A percentile compares a stretch with the other conserved stretches of the same genome.
These are phyloP conservation scores for Drosophila takahashii DNA, from an alignment of 1,140 invertebrate species.

Conservation along the genomic window DNA sequence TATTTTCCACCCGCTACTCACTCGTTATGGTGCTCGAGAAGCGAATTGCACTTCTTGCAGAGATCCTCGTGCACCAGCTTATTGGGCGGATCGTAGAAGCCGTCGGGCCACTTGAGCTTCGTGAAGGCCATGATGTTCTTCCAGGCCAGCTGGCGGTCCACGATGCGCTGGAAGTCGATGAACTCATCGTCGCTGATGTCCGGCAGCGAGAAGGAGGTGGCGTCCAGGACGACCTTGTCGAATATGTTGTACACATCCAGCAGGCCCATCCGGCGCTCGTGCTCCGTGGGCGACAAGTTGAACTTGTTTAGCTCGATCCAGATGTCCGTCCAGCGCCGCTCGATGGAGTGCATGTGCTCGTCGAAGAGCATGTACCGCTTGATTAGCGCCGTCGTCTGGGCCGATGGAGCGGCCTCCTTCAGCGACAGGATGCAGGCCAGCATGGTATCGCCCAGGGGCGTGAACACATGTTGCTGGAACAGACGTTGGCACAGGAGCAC, in stretches of 20 bases:
- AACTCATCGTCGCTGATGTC: slow-evolving; percentile 80
- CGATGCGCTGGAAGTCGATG: slow-evolving; percentile 77
- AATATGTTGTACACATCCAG: slow-evolving; percentile 82
- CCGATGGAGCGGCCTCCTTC: slow-evolving; percentile 71
- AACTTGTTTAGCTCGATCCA: slow-evolving; percentile 82
- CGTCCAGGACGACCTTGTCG: slow-evolving; percentile 79
- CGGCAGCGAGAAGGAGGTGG: slow-evolving; percentile 75
- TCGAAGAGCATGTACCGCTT: slow-evolving; percentile 82
- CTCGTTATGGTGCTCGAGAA: slow-evolving; percentile 79
- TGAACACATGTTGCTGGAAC: slow-evolving; percentile 83
- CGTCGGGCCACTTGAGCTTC: slow-evolving; percentile 79
- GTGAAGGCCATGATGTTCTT: slow-evolving; percentile 83
- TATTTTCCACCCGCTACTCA: slow-evolving; percentile 51
- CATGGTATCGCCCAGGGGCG: slow-evolving; percentile 76
- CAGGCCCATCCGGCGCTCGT: slow-evolving; percentile 73
- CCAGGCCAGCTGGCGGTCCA: slow-evolving; percentile 81
- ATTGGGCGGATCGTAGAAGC: slow-evolving; percentile 79
- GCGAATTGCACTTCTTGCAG: slow-evolving; percentile 78
- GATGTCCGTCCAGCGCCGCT: slow-evolving; percentile 79
- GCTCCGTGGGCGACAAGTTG: slow-evolving; percentile 78
- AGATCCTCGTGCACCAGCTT: slow-evolving; percentile 74
- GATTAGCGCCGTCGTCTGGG: slow-evolving; percentile 69
- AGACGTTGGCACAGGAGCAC: slow-evolving; percentile 81
- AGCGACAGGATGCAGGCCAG: slow-evolving; percentile 78
- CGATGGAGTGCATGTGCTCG: slow-evolving; percentile 82